Percentiles rank a stretch among this genome's conserved stretches.
Conservation (phyloP, 1,140 invertebrate species). For the Adoxophyes honmai region DNA sequence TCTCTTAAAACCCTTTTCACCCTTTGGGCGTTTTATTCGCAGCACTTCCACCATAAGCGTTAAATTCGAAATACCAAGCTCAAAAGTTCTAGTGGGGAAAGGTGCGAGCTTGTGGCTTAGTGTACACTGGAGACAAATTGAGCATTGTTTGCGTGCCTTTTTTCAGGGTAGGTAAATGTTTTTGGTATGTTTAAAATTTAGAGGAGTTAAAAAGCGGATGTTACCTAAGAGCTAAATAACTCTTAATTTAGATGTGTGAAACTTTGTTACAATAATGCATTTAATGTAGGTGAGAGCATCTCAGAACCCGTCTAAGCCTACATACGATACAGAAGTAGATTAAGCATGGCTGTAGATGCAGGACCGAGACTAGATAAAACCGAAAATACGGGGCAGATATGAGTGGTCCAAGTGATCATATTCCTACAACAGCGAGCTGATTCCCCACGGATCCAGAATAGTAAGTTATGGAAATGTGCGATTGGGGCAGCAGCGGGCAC, state of each 20-base stretch:
- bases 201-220: too few species aligned
- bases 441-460: slow-evolving; percentile 73
- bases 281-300: too few species aligned
- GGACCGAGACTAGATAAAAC: slow-evolving; percentile 30
- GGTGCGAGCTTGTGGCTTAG: background rate
- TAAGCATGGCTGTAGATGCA: slow-evolving; percentile 32
- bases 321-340: slow-evolving; percentile 46
- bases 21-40: slow-evolving; percentile 12
- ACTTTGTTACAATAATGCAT: too few species aligned
- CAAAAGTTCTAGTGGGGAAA: background rate
- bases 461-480: slow-evolving; percentile 76
- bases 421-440: slow-evolving; percentile 59
- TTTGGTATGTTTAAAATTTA: too few species aligned
- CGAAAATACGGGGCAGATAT: slow-evolving; percentile 51
- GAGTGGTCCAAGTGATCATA: slow-evolving; percentile 56
- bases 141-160: background rate
- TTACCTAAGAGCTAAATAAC: too few species aligned
- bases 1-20: background rate
- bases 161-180: background rate
- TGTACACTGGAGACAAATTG: background rate
- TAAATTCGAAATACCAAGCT: slow-evolving; percentile 10
- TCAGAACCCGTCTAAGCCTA: slow-evolving; percentile 26
- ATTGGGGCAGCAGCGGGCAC: slow-evolving; percentile 72
- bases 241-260: too few species aligned
- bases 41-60: background rate